Conservation (phyloP, 2,888 invertebrate species). For the Chaitophorus viminalis region DNA sequence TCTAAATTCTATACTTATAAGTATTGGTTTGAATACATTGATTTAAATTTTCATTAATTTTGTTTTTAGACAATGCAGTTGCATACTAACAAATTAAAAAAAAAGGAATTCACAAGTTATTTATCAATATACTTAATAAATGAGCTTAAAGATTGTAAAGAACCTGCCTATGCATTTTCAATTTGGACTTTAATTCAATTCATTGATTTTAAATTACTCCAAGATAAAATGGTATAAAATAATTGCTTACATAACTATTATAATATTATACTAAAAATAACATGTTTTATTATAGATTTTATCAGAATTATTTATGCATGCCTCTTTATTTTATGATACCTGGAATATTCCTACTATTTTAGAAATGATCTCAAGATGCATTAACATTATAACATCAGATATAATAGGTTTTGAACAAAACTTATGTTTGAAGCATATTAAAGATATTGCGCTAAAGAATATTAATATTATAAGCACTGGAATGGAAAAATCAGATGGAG, state of each 20-base stretch:
- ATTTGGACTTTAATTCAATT: slow-evolving; percentile 45
- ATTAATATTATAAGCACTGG: slow-evolving; percentile 38
- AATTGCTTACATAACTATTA: not conserved
- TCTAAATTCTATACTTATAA: too few relatives aligned
- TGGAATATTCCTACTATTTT: slow-evolving; percentile 38
- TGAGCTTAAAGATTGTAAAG: slow-evolving; percentile 43
- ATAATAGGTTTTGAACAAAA: not conserved
- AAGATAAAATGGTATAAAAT: not conserved
- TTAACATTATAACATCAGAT: slow-evolving; percentile 24
- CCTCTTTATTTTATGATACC: slow-evolving; percentile 9
- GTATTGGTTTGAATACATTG: too few relatives aligned
- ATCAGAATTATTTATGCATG: not conserved
- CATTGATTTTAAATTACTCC: slow-evolving; percentile 43
- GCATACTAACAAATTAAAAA: slow-evolving; percentile 42
- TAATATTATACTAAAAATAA: not conserved
- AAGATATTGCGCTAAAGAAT: not conserved
- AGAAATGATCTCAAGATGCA: slow-evolving; percentile 39
- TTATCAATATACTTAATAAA: slow-evolving; percentile 22
- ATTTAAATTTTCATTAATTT: too few relatives aligned
- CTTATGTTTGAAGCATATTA: slow-evolving; percentile 3
- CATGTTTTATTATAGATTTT: slow-evolving; percentile 6
- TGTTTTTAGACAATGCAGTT: not conserved
- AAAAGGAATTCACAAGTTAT: slow-evolving; percentile 40
- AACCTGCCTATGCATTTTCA: slow-evolving; percentile 33
- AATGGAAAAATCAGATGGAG: slow-evolving; percentile 19